These are phyloP conservation scores for Tiliacea aurago DNA, from an alignment of 2,888 invertebrate species.

Conservation along the genomic window DNA sequence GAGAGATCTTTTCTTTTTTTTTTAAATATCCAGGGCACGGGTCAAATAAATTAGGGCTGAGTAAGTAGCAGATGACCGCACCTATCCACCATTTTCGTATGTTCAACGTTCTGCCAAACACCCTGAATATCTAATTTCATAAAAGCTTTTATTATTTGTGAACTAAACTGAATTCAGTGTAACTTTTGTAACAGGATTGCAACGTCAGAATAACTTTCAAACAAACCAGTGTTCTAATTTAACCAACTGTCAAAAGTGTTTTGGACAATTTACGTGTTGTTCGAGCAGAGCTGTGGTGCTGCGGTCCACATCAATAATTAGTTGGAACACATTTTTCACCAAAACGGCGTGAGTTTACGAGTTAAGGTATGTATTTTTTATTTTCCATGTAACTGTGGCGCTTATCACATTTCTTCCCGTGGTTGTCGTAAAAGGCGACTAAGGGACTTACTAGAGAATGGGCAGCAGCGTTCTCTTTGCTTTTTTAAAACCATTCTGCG, in stretches of 20 bases:
- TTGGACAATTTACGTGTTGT: conserved; percentile 37
- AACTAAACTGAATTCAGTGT: conserved; percentile 14
- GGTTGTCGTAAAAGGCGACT: no score
- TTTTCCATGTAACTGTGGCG: background rate
- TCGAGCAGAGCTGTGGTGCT: background rate
- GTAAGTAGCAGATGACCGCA: no score
- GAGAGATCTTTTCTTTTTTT: no score
- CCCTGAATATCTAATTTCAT: no score
- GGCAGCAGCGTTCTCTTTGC: no score
- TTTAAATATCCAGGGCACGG: no score
- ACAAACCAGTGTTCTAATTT: conserved; percentile 33
- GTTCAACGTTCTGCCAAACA: no score
- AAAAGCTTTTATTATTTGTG: conserved; percentile 2
- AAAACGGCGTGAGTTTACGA: background rate
- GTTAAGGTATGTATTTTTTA: background rate
- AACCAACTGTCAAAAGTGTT: conserved; percentile 36
- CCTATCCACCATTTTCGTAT: no score
- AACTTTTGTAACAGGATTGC: conserved; percentile 3
- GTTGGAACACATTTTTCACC: conserved; percentile 23
- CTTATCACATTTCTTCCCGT: no score
- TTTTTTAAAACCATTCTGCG: no score
- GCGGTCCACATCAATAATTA: conserved; percentile 9
- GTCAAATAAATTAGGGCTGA: no score
- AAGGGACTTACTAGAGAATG: no score
- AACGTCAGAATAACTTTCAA: conserved; percentile 9